These are phyloP conservation scores for Babyrousa celebensis DNA, from an alignment of 2,797 vertebrate species.

Conservation along the genomic window DNA sequence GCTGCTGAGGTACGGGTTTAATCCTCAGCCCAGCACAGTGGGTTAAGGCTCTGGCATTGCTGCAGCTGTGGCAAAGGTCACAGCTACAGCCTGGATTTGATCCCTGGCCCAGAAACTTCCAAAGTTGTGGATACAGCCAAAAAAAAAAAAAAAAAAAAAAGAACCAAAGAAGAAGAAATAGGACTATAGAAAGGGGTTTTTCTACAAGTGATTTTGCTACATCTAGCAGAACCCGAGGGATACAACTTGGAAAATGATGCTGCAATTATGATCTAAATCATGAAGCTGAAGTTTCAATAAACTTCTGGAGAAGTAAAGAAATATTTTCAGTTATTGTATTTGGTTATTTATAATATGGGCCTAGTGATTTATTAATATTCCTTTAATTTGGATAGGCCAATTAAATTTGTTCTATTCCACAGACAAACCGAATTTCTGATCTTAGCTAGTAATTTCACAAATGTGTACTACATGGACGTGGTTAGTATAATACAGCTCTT, in stretches of 20 bases:
- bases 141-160: no score
- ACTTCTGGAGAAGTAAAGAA: constrained; percentile 43
- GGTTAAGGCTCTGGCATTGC: no score
- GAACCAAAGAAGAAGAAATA: constrained; percentile 30
- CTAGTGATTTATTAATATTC: constrained; percentile 54
- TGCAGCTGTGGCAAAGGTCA: no score
- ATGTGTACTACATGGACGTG: neutral
- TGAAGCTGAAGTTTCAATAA: constrained; percentile 33
- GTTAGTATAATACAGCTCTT: constrained; percentile 47
- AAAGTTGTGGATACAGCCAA: no score
- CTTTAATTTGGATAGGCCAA: neutral
- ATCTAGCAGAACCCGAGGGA: constrained; percentile 16
- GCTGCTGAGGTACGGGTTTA: no score
- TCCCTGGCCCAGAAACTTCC: no score
- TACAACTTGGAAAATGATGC: constrained; percentile 11
- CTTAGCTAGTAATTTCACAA: constrained; percentile 64
- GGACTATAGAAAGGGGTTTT: constrained; percentile 45
- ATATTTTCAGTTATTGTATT: constrained; percentile 19
- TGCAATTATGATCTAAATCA: constrained; percentile 31
- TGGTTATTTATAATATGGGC: constrained; percentile 32
- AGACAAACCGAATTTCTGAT: constrained; percentile 65
- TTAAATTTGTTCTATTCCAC: constrained; percentile 50
- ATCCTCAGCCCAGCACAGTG: no score
- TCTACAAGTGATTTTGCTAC: constrained; percentile 56
- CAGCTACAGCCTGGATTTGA: no score